Percentiles rank a stretch among this genome's conserved stretches.
These are phyloP conservation scores for Heloderma charlesbogerti DNA, from an alignment of 2,113 vertebrate species.

Conservation along the genomic window DNA sequence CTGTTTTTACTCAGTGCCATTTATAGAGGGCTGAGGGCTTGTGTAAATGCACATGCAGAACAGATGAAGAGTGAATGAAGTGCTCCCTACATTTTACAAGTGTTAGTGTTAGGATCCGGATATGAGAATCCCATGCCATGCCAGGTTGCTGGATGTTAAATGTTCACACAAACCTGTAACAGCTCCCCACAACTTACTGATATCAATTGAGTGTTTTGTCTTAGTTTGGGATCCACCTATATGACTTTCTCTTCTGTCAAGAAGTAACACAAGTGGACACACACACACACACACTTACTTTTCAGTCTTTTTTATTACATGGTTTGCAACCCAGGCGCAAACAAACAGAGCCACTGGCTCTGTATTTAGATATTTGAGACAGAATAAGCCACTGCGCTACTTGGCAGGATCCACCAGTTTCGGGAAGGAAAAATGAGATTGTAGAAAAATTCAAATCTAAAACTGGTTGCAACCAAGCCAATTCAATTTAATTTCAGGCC, in stretches of 20 bases:
- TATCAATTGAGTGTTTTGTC: neutral
- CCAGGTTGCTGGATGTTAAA: neutral
- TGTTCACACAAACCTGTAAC: neutral
- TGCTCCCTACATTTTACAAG: neutral
- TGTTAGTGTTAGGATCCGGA: neutral
- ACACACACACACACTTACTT: neutral
- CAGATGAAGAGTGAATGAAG: slow-evolving; percentile 26
- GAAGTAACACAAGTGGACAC: neutral
- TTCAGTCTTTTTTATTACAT: neutral
- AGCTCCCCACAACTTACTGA: neutral
- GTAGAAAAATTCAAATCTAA: neutral
- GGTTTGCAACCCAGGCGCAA: neutral
- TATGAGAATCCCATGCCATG: neutral
- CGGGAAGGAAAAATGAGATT: neutral
- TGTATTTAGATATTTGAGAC: neutral
- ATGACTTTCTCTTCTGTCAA: neutral
- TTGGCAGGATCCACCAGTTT: neutral
- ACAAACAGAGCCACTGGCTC: neutral
- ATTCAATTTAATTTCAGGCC: slow-evolving; percentile 12
- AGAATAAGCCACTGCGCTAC: neutral
- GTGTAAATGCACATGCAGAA: slow-evolving; percentile 8
- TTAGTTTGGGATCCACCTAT: neutral
- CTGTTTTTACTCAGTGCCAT: slow-evolving; percentile 5
- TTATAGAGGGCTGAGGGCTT: slow-evolving; percentile 25
- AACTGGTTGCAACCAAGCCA: slow-evolving; percentile 3